Base-by-base conservation (phyloP, 2,888 invertebrate genomes). In the Itoplectis maculator region DNA sequence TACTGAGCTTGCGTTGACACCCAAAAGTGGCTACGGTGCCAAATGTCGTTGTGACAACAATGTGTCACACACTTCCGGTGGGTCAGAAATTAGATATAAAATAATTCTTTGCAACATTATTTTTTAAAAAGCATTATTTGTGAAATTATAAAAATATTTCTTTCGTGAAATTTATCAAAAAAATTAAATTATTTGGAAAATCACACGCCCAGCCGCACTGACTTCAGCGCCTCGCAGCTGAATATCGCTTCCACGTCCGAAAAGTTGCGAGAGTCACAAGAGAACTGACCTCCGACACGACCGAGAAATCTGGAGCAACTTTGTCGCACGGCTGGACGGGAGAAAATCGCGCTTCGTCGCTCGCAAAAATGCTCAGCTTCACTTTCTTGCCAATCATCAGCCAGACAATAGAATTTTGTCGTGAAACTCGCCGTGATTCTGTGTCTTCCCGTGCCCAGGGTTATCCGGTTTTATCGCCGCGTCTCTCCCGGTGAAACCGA, bases 261-360 rank as follows among this genome's bases (percentile, higher is more conserved):
- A 45, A 42, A 66, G 23, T 4, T 37, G 18, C 3, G 9, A 61
- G 13, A 42, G n/a, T n/a, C 37, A 23, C 18, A 0, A 35, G 35
- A 40, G 49, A 13, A 49, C 20, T 76, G 59, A 76, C n/a, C 13
- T 76, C 35, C n/a, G 59, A 61, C 49, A 9, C 11, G n/a, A 49
- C 37, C 20, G 40, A 20, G 37, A 76, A 61, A 61, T 61, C 61
- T 77, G 40, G 66, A 68, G 59, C 76, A 8, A 61, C 13, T 13
- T 37, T 59, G 23, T 47, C 56, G 23, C 15, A 42, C 51, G 18
- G 18, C 40, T 40, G 18, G 23, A 54, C 56, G 45, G 15, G 75
- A 66, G 68, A 69, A 51, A 49, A 51, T 40, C 40, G 49, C 23
- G 23, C 29, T 15, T 37, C 40, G 13, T 5, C 29, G 35, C 49